Percentiles rank a stretch among this genome's conserved stretches.
phyloP scores from a whole-genome alignment of 2,113 vertebrate species.

The Tachysurus fulvidraco region DNA sequence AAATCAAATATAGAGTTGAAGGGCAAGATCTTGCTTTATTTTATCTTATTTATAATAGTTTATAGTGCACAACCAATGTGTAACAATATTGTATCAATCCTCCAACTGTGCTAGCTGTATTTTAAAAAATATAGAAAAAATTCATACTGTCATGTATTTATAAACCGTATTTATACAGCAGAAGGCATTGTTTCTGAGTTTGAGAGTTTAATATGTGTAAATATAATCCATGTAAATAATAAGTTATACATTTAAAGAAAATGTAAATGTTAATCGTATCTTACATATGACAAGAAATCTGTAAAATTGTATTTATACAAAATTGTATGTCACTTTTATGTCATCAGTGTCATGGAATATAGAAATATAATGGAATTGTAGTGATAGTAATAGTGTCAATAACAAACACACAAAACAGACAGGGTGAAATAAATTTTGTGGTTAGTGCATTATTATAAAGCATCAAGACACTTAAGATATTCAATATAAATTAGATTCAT shows the following conservation, averaged over 20 bases:
- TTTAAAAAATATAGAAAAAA: too few species aligned
- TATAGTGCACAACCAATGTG: background rate
- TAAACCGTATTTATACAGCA: background rate
- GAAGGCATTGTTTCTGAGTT: background rate
- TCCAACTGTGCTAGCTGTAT: too few species aligned
- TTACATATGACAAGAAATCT: background rate
- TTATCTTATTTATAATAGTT: background rate
- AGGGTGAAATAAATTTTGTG: background rate
- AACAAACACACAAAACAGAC: background rate
- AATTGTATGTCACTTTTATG: background rate
- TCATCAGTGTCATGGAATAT: background rate
- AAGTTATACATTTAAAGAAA: too few species aligned
- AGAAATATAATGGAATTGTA: too few species aligned
- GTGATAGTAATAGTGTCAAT: background rate
- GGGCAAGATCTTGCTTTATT: background rate
- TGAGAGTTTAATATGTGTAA: background rate
- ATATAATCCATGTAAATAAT: background rate
- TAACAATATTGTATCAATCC: too few species aligned
- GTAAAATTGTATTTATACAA: background rate
- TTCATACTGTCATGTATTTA: background rate
- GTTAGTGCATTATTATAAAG: background rate
- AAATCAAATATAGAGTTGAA: too few species aligned
- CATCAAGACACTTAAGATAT: background rate
- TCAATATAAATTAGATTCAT: background rate
- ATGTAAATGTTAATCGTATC: background rate